Evolutionary conservation across 64 coral and sea anemone species (phyloP).

Genomic region (Catalaphyllia jardinei): DNA sequence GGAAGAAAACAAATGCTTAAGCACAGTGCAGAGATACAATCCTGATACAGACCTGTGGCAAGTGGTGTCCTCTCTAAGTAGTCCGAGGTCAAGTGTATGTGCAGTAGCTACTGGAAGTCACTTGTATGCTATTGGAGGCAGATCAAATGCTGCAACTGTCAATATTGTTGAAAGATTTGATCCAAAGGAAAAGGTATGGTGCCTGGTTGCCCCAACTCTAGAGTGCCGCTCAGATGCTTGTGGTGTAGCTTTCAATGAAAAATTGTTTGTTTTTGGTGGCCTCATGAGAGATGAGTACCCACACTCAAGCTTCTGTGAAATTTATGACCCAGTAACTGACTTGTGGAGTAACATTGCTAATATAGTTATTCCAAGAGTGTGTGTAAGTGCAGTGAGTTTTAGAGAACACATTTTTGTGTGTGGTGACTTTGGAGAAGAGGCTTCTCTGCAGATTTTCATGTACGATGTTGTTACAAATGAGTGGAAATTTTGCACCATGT

Average conservation of each 20-base stretch:
- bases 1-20: too few species aligned
- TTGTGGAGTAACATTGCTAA: not conserved
- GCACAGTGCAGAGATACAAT: too few species aligned
- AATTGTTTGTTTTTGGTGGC: conserved; percentile 59
- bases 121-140: conserved; percentile 72
- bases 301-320: conserved; percentile 23
- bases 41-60: too few species aligned
- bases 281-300: not conserved
- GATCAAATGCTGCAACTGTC: conserved; percentile 1
- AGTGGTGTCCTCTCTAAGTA: not conserved
- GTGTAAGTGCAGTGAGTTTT: conserved; percentile 21
- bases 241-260: conserved; percentile 33
- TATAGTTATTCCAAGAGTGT: not conserved
- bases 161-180: conserved; percentile 60
- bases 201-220: conserved; percentile 6
- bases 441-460: not conserved
- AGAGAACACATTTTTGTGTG: conserved; percentile 53
- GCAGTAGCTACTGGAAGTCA: conserved; percentile 42
- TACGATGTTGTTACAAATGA: not conserved
- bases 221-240: conserved; percentile 31
- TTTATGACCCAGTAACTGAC: conserved; percentile 34
- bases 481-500: not conserved
- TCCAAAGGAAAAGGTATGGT: conserved; percentile 34
- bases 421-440: not conserved
- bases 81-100: conserved; percentile 48